Evolutionary conservation across 2,888 invertebrate species (phyloP), one percentile per base, ranked within the genome.

Genomic region (Metalampra italica): DNA sequence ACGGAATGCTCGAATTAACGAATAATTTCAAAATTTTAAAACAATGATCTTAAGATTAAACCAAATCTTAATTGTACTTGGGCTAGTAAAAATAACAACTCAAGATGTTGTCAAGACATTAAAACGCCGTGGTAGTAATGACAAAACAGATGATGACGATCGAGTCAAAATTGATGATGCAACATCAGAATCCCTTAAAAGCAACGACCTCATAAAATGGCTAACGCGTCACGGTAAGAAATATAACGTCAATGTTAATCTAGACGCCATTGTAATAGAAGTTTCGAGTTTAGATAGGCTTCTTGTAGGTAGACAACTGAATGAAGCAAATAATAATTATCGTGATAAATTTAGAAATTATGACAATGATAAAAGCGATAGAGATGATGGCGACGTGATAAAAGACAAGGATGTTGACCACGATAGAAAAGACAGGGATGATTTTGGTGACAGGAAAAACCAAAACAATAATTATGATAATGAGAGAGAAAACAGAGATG

Each of bases 241-340:
- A 47, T 61, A 64, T 22, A 62, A 63, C 57, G 38, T 74, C 12
- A 67, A 55, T 40, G 56, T 72, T 9, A 56, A 75, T 13, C 46
- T 75, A 45, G 73, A 75, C 36, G 68, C 71, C 1, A 54, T 75
- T 22, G 61, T 78, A n/a, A 47, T 78, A 0, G 66, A 69, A 38
- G 22, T 66, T 7, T 51, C 64, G 0, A 55, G 71, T 34, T 50
- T 66, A 40, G 57, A 62, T 8, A 49, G 51, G 3, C 48, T 59
- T 9, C n/a, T 64, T 1, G 2, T 22, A 22, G 22, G 5, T 22
- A 22, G 5, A 22, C 22, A 22, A 22, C 22, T 22, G 5, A 22
- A 5, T 22, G 22, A 22, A 22, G 5, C 2, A 22, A 22, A 22
- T 22, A 2, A 5, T 2, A 5, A 3, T 22, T 22, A 22, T 22